Conservation (phyloP, 2,888 invertebrate genomes). For the Scrobipalpa atriplicella region DNA sequence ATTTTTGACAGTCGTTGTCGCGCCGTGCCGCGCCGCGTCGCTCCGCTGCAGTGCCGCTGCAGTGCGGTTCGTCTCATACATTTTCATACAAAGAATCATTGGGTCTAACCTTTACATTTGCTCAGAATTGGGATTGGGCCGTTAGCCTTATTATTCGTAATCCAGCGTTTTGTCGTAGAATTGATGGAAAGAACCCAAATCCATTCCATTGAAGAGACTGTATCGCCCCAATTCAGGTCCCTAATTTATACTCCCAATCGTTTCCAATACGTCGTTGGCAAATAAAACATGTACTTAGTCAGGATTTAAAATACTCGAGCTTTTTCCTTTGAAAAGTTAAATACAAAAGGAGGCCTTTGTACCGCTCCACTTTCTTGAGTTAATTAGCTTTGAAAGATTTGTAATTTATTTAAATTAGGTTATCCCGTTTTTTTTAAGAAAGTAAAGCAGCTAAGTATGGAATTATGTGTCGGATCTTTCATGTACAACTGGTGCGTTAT, state of each 20-base stretch:
- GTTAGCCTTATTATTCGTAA: too few relatives aligned
- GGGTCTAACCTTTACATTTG: too few relatives aligned
- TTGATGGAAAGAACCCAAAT: not conserved
- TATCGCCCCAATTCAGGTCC: constrained; percentile 1
- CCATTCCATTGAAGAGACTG: not conserved
- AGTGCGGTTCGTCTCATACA: too few relatives aligned
- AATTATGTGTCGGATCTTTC: too few relatives aligned
- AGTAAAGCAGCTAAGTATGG: too few relatives aligned
- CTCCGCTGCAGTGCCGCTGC: too few relatives aligned
- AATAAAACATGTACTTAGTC: constrained; percentile 6
- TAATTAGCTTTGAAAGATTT: constrained; percentile 6
- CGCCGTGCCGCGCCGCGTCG: too few relatives aligned
- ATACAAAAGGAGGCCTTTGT: not conserved
- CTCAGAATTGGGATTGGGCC: too few relatives aligned
- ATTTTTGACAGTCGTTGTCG: too few relatives aligned
- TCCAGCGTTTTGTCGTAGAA: not conserved
- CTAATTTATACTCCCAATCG: not conserved
- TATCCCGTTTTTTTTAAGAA: not conserved
- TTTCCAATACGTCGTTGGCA: not conserved
- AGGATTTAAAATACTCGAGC: not conserved
- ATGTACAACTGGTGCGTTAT: too few relatives aligned
- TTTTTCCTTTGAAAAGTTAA: not conserved
- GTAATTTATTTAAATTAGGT: not conserved
- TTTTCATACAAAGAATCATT: too few relatives aligned
- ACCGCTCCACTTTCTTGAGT: not conserved